Percentiles rank a stretch among this genome's conserved stretches.
These are phyloP conservation scores for Diceros bicornis DNA, from an alignment of 2,797 vertebrate species.

Conservation along the genomic window DNA sequence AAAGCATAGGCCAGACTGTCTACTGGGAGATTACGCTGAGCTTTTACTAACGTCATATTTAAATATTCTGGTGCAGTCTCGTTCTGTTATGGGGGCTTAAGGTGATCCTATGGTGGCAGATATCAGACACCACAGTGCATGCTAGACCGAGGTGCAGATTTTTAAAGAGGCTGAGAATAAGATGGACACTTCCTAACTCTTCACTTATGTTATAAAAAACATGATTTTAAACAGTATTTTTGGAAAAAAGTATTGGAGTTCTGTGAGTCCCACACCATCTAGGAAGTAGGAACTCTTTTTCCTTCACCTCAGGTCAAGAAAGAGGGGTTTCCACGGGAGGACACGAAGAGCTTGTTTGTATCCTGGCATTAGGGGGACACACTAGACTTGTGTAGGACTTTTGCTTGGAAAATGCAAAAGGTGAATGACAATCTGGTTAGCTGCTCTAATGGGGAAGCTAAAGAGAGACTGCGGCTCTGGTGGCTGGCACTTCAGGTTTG, in stretches of 20 bases:
- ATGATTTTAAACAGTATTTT: background rate
- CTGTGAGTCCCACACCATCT: background rate
- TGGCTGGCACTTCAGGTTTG: background rate
- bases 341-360: background rate
- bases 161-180: background rate
- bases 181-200: background rate
- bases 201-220: background rate
- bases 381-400: background rate
- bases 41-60: background rate
- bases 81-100: background rate
- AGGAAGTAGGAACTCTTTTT: background rate
- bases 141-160: background rate
- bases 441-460: background rate
- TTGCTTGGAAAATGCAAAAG: background rate
- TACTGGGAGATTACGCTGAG: background rate
- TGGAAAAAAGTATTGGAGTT: background rate
- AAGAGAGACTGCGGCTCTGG: background rate
- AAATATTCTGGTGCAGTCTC: background rate
- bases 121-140: background rate
- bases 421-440: background rate
- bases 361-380: background rate
- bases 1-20: background rate
- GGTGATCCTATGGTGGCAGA: background rate
- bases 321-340: background rate
- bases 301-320: background rate